Conservation (phyloP, 2,797 vertebrate species). For the Rhabdophis nuchalis region DNA sequence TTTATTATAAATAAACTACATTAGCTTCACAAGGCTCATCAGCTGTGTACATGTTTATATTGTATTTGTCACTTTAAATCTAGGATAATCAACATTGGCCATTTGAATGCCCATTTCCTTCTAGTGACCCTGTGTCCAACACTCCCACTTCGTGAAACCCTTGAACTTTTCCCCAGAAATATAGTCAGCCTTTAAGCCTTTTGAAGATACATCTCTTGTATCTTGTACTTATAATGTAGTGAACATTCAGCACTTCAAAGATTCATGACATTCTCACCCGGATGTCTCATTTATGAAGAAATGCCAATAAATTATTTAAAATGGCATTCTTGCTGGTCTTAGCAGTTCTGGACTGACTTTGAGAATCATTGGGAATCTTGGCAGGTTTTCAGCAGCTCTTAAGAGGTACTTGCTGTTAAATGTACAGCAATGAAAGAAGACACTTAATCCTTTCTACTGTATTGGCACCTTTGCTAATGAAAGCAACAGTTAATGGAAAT, state of each 20-base stretch:
- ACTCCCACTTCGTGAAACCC: constrained; percentile 21
- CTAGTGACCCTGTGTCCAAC: constrained; percentile 43
- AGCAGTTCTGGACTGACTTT: constrained; percentile 58
- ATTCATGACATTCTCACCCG: constrained; percentile 60
- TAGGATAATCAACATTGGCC: neutral
- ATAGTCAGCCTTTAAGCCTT: constrained; percentile 33
- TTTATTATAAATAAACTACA: neutral
- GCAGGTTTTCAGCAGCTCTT: constrained; percentile 36
- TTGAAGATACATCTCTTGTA: constrained; percentile 53
- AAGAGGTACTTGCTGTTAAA: neutral
- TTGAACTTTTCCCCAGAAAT: constrained; percentile 49
- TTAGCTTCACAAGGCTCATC: neutral
- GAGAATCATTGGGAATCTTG: constrained; percentile 49
- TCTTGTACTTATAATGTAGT: constrained; percentile 18
- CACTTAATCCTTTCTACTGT: neutral
- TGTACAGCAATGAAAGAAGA: neutral
- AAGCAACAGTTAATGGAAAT: neutral
- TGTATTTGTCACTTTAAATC: neutral
- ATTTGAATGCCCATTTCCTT: neutral
- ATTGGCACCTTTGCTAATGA: neutral
- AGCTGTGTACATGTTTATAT: neutral
- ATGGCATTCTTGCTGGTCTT: constrained; percentile 55
- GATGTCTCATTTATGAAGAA: constrained; percentile 66
- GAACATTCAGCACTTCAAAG: constrained; percentile 40
- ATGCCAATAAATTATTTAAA: constrained; percentile 63